Evolutionary conservation across 2,888 invertebrate species (phyloP).

Genomic region (Sturmia bella): DNA sequence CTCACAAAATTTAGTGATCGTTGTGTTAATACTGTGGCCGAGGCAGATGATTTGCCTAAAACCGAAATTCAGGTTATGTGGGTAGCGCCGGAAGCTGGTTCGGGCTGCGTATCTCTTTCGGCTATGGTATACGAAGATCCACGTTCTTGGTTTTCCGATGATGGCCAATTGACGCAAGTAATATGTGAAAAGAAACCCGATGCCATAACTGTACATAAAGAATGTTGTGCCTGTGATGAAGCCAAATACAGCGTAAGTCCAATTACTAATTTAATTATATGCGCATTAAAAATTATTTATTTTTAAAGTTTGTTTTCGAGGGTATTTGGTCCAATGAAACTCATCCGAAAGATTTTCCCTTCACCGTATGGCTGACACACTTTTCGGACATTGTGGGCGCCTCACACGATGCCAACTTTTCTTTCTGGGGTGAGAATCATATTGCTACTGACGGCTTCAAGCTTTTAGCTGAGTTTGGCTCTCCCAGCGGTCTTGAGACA

Average conservation of each 20-base stretch:
- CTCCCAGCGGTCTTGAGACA: slow-evolving; percentile 92
- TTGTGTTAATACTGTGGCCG: slow-evolving; percentile 92
- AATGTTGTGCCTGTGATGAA: slow-evolving; percentile 97
- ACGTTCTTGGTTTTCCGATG: slow-evolving; percentile 94
- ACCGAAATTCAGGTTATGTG: slow-evolving; percentile 94
- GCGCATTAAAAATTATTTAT: background rate
- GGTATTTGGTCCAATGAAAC: slow-evolving; percentile 97
- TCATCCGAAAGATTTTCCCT: slow-evolving; percentile 97
- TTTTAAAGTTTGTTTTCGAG: slow-evolving; percentile 88
- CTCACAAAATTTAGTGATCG: slow-evolving; percentile 87
- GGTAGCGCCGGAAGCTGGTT: slow-evolving; percentile 92
- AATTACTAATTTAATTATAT: background rate
- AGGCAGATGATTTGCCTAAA: slow-evolving; percentile 90
- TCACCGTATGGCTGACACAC: slow-evolving; percentile 94
- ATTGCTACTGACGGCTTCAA: slow-evolving; percentile 94
- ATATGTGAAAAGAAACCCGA: slow-evolving; percentile 89
- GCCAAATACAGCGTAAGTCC: slow-evolving; percentile 93
- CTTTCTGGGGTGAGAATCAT: slow-evolving; percentile 95
- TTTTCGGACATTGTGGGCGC: slow-evolving; percentile 99
- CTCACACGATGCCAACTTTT: slow-evolving; percentile 93
- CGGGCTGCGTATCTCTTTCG: slow-evolving; percentile 94
- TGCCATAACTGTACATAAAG: slow-evolving; percentile 83
- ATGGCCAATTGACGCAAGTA: slow-evolving; percentile 89
- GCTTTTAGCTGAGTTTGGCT: slow-evolving; percentile 87
- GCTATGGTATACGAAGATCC: slow-evolving; percentile 92